Percentiles rank a stretch among this genome's conserved stretches.
These are phyloP conservation scores for Drosophila athabasca DNA, from an alignment of 1,140 invertebrate species.

Conservation along the genomic window DNA sequence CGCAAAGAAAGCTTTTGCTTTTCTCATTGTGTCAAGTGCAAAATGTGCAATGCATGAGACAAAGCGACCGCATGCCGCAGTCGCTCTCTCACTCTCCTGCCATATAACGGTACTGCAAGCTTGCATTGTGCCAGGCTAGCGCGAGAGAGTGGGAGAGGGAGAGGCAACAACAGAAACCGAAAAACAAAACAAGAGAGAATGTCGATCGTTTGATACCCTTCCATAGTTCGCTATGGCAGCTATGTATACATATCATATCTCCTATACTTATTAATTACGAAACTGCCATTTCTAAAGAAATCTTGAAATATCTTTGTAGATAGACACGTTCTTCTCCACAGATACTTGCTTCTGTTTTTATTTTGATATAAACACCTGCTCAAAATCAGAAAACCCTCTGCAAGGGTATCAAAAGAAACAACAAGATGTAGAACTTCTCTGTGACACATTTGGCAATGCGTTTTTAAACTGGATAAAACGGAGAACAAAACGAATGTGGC, in stretches of 20 bases:
- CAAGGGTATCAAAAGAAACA: slow-evolving; percentile 21
- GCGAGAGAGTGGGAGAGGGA: slow-evolving; percentile 22
- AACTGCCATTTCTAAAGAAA: too few species aligned
- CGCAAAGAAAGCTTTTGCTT: background rate
- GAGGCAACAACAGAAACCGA: background rate
- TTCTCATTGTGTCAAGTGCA: slow-evolving; percentile 70
- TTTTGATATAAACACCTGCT: too few species aligned
- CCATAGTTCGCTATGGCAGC: too few species aligned
- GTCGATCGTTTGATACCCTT: background rate
- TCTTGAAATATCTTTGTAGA: too few species aligned
- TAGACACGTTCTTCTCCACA: too few species aligned
- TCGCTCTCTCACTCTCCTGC: background rate
- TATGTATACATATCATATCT: too few species aligned
- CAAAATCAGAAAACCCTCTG: background rate
- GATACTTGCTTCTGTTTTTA: too few species aligned
- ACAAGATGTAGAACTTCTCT: slow-evolving; percentile 59
- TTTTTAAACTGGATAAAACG: slow-evolving; percentile 75
- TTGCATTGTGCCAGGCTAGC: slow-evolving; percentile 57
- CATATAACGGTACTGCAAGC: slow-evolving; percentile 20
- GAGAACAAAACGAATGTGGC: slow-evolving; percentile 75
- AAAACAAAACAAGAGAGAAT: background rate
- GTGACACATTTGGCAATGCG: slow-evolving; percentile 80
- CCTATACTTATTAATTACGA: too few species aligned
- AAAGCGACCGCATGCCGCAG: slow-evolving; percentile 58
- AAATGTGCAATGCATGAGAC: slow-evolving; percentile 77